These are phyloP conservation scores for Bovichtus variegatus DNA, from an alignment of 2,797 vertebrate species.

Conservation along the genomic window DNA sequence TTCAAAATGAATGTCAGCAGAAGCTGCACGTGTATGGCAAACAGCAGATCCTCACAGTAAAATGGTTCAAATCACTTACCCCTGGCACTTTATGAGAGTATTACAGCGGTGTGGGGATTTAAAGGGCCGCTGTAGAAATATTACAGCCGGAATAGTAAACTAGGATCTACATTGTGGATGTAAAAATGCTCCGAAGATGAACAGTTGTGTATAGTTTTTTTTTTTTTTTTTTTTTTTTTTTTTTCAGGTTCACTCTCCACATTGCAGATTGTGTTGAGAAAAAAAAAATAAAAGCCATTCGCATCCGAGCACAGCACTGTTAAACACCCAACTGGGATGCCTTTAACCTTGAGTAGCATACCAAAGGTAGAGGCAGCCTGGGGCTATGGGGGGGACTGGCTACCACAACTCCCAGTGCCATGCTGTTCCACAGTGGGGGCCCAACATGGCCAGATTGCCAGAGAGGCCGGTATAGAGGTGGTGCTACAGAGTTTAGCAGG, in stretches of 20 bases:
- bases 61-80: conserved; percentile 79
- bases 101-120: conserved; percentile 65
- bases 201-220: conserved; percentile 33
- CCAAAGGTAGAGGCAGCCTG: conserved; percentile 84
- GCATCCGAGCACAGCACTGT: conserved; percentile 55
- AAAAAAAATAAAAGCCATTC: conserved; percentile 40
- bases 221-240: too few species aligned
- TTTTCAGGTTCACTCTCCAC: conserved; percentile 44
- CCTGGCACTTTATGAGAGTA: conserved; percentile 68
- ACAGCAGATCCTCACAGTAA: conserved; percentile 73
- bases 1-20: conserved; percentile 84
- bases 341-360: conserved; percentile 85
- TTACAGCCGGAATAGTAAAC: conserved; percentile 44
- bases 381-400: conserved; percentile 74
- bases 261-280: conserved; percentile 51
- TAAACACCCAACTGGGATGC: conserved; percentile 82
- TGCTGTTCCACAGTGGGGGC: conserved; percentile 81
- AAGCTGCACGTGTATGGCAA: conserved; percentile 72
- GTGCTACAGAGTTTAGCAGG: conserved; percentile 44
- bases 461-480: conserved; percentile 68
- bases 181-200: conserved; percentile 50
- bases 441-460: conserved; percentile 79
- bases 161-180: conserved; percentile 39
- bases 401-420: conserved; percentile 79
- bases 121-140: conserved; percentile 61